Evolutionary conservation across 2,113 vertebrate genomes (phyloP), one percentile per base, ranked within the genome.

Genomic region (Prunella fulvescens): DNA sequence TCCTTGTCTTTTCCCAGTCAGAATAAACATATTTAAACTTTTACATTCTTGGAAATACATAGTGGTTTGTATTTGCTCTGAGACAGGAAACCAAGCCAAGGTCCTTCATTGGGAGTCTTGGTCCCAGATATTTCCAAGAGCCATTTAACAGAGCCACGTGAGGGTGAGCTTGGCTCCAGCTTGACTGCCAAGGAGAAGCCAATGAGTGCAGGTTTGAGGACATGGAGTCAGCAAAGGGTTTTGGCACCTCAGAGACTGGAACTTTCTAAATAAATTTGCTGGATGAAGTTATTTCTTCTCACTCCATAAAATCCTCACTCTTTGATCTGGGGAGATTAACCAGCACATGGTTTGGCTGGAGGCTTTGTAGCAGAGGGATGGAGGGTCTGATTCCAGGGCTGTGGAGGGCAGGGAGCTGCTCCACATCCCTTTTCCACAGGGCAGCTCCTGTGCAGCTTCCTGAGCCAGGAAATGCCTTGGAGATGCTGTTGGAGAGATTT

Each of bases 1-100:
- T 19, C 26, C 9, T 47, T 62, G 19, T 42, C 58, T 60, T 67
- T 40, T 62, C 19, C 54, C 35, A 4, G 31, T 25, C 25, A 26
- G 24, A 22, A 45, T 23, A 60, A 76, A 56, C 10, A n/a, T 4
- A 3, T 39, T 81, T 23, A 53, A 73, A 47, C 11, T 9, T 70
- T 86, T 33, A 33, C 0, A 1, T 5, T 81, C 10, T 28, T 44
- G 42, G 17, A 48, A 62, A 67, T 44, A 16, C 4, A 0, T 3
- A 7, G 10, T 15, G 10, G 3, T 72, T 37, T 33, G 33, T 35
- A 44, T 47, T 82, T 83, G 42, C 29, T 51, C 53, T 35, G 33
- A 37, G 47, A 26, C 14, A 8, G 26, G 19, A 74, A 53, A 23
- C 24, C 44, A 57, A 24, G 14, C 14, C 22, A 25, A 44, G 3